Evolutionary conservation across 2,797 vertebrate species (phyloP).

Genomic region (Thalassophryne amazonica): DNA sequence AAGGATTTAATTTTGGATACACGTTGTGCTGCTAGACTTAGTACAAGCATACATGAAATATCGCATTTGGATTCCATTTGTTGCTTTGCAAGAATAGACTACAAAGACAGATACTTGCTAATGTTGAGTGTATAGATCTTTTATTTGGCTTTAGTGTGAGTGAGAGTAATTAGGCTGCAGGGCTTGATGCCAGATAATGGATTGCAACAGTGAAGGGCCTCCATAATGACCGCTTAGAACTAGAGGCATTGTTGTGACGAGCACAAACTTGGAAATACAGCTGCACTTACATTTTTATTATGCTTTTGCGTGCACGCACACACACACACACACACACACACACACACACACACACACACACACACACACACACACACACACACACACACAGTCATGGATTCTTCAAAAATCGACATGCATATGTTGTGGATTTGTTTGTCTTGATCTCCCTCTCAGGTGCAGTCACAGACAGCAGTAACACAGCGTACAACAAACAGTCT

Average conservation of each 20-base stretch:
- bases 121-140: slow-evolving; percentile 14
- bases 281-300: slow-evolving; percentile 10
- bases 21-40: not conserved
- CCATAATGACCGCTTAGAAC: slow-evolving; percentile 35
- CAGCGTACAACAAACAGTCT: not conserved
- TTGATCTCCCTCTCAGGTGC: slow-evolving; percentile 11
- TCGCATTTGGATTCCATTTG: slow-evolving; percentile 35
- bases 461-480: not conserved
- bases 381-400: slow-evolving; percentile 9
- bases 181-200: slow-evolving; percentile 41
- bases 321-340: slow-evolving; percentile 8
- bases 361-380: slow-evolving; percentile 10
- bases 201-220: slow-evolving; percentile 39
- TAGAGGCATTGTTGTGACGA: slow-evolving; percentile 30
- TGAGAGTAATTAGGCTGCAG: slow-evolving; percentile 35
- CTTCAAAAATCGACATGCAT: slow-evolving; percentile 15
- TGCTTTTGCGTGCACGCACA: slow-evolving; percentile 18
- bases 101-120: not conserved
- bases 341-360: slow-evolving; percentile 14
- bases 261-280: slow-evolving; percentile 10
- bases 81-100: not conserved
- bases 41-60: slow-evolving; percentile 6
- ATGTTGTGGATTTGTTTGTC: not conserved
- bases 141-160: slow-evolving; percentile 24
- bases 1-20: slow-evolving; percentile 12